Conservation (phyloP, 2,113 vertebrate genomes). For the Tupaia chinensis region DNA sequence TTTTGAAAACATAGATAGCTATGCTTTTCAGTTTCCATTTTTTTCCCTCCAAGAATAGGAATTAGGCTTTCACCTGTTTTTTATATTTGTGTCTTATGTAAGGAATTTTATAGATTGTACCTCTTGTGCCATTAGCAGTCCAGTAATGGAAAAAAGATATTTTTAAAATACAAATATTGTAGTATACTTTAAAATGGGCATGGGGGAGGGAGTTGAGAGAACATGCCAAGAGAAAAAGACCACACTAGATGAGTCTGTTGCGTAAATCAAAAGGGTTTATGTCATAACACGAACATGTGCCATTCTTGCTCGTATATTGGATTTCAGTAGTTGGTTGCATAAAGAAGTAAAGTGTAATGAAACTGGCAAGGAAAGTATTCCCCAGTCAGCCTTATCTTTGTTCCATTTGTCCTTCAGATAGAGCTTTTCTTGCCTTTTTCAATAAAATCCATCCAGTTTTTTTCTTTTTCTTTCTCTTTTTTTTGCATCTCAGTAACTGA, state of each 20-base stretch:
- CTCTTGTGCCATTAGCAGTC: conserved; percentile 50
- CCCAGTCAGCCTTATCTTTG: conserved; percentile 89
- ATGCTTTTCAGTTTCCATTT: conserved; percentile 25
- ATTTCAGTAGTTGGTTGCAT: conserved; percentile 90
- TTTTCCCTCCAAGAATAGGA: background rate
- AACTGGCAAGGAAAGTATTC: conserved; percentile 89
- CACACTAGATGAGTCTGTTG: conserved; percentile 81
- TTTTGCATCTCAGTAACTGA: conserved; percentile 87
- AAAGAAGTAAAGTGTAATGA: conserved; percentile 90
- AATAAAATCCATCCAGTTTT: conserved; percentile 88
- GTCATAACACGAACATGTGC: conserved; percentile 87
- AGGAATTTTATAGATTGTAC: conserved; percentile 31
- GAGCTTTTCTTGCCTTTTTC: conserved; percentile 88
- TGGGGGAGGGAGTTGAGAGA: conserved; percentile 43
- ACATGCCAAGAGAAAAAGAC: conserved; percentile 52
- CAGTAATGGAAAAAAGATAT: conserved; percentile 64
- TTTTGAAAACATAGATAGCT: conserved; percentile 16
- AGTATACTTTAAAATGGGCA: conserved; percentile 69
- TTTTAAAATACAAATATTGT: conserved; percentile 52
- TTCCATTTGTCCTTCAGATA: conserved; percentile 90
- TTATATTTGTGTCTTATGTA: conserved; percentile 52
- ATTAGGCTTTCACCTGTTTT: conserved; percentile 38
- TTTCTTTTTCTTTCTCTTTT: conserved; percentile 72
- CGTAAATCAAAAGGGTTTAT: conserved; percentile 89
- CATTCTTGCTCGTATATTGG: conserved; percentile 87